Evolutionary conservation across 2,797 vertebrate genomes (phyloP).

Genomic region (Sebastes aleutianus): DNA sequence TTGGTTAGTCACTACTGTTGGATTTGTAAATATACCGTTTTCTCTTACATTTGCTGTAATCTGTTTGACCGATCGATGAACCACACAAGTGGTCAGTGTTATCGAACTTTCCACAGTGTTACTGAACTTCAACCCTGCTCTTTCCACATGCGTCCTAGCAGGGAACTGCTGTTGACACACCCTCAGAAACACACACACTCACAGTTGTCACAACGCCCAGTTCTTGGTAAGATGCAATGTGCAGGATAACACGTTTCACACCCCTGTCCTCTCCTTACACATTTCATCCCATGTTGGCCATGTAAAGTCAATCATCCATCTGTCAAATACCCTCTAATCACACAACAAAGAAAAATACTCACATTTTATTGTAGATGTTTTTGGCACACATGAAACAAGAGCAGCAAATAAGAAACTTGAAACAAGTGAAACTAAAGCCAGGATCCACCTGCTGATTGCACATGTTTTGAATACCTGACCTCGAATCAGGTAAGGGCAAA

Average conservation of each 20-base stretch:
- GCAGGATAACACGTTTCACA: neutral
- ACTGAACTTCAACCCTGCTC: conserved; percentile 41
- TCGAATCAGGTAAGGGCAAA: neutral
- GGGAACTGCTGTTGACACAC: conserved; percentile 18
- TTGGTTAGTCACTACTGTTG: neutral
- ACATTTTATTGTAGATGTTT: neutral
- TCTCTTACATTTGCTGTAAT: neutral
- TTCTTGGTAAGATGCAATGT: neutral
- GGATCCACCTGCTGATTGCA: neutral
- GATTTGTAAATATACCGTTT: neutral
- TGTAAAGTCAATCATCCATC: neutral
- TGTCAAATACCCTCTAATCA: neutral
- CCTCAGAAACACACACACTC: conserved; percentile 1
- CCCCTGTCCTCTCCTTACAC: neutral
- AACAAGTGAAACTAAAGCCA: neutral
- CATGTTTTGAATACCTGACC: neutral
- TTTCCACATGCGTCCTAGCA: neutral
- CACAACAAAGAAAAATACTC: neutral
- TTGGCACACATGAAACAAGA: neutral
- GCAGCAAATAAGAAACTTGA: neutral
- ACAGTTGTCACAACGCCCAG: neutral
- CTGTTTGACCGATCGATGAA: neutral
- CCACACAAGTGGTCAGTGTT: neutral
- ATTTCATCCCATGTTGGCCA: neutral
- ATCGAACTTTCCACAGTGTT: conserved; percentile 2